These are phyloP conservation scores for Holacanthus passer DNA, from an alignment of 2,113 vertebrate species.

Conservation along the genomic window DNA sequence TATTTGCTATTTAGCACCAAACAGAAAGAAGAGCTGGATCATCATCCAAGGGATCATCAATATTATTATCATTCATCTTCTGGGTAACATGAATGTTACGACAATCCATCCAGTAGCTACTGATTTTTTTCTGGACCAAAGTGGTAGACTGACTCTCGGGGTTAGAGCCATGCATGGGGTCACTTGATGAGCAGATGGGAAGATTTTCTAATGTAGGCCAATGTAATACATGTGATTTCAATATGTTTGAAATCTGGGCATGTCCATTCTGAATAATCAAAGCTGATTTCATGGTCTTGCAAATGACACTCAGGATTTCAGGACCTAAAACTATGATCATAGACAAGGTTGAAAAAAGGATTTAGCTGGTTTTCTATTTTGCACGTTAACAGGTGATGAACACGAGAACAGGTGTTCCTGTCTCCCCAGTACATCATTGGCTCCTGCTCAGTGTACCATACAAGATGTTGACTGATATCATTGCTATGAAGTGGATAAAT, in stretches of 20 bases:
- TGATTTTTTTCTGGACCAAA: too few relatives aligned
- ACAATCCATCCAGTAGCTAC: too few relatives aligned
- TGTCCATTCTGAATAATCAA: too few relatives aligned
- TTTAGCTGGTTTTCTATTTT: not conserved
- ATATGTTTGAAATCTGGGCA: too few relatives aligned
- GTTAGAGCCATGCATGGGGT: too few relatives aligned
- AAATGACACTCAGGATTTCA: not conserved
- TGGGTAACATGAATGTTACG: not conserved
- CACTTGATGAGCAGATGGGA: too few relatives aligned
- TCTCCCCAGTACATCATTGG: not conserved
- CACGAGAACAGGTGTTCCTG: not conserved
- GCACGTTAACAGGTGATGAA: not conserved
- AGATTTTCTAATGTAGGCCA: too few relatives aligned
- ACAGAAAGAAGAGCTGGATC: not conserved
- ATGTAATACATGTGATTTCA: too few relatives aligned
- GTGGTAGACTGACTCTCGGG: too few relatives aligned
- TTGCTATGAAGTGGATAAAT: not conserved
- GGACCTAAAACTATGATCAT: not conserved
- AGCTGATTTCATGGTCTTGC: too few relatives aligned
- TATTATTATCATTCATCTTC: not conserved
- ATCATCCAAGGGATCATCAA: too few relatives aligned
- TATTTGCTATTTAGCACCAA: not conserved
- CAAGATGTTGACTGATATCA: conserved; percentile 9
- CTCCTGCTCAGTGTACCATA: not conserved
- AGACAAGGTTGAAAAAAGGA: not conserved